Evolutionary conservation across 2,113 vertebrate genomes (phyloP), one percentile per base, ranked within the genome.

Genomic region (Chroicocephalus ridibundus): DNA sequence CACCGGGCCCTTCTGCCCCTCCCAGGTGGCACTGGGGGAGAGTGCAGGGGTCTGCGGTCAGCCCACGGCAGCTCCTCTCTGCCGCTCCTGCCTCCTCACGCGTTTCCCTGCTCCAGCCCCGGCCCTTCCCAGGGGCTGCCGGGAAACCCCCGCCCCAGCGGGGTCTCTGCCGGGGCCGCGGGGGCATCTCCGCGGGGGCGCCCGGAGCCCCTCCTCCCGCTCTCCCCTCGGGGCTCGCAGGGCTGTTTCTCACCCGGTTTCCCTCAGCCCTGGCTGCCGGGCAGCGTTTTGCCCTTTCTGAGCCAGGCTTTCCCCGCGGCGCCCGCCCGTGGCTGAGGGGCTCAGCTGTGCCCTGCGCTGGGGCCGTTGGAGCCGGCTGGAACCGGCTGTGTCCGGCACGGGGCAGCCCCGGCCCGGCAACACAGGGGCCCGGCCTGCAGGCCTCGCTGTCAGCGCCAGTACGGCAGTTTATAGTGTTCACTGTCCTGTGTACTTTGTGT

Each of bases 401-500:
- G 42, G 42, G 42, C 61, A 11, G 44, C 15, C 15, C 58, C 5
- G 1, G n/a, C 21, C 15, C 8, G 5, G 2, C 34, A 7, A 8
- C 79, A 25, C 7, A 10, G 32, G 20, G 14, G 17, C 22, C 22
- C 10, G 5, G 15, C 32, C 15, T 0, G 42, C 44, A 10, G 15
- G 5, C 26, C 14, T 15, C 1, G 1, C 6, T 20, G 4, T 15
- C 17, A 8, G 7, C 8, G 13, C 19, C 11, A 2, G 0, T 14
- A 10, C 22, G 18, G 3, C 5, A 9, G 8, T 19, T 72, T 9
- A 9, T 51, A 9, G 26, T 32, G 5, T 27, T 86, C 18, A 1
- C 4, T 25, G 29, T 27, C 11, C 12, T 2, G 2, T 27, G 19
- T 40, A 12, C 20, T 52, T 58, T 11, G 17, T 29, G 19, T 76